Percentiles rank a stretch among this genome's conserved stretches.
Evolutionary conservation across 2,113 vertebrate species (phyloP).

Genomic region (Phainopepla nitens): DNA sequence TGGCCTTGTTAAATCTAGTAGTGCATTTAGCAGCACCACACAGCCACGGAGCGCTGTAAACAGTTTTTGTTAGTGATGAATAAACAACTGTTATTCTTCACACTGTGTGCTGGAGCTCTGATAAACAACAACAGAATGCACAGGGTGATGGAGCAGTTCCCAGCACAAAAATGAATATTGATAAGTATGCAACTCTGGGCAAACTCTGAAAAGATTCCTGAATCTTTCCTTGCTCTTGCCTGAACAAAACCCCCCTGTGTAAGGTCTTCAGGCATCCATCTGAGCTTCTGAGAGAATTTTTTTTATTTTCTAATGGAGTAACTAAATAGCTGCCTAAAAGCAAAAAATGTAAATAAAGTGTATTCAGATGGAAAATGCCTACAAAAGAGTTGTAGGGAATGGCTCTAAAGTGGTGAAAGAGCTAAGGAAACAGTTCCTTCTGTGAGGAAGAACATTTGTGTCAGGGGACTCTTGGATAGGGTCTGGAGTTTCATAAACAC

Average conservation of each 20-base stretch:
- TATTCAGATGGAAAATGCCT: neutral
- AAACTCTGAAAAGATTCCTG: neutral
- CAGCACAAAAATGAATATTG: neutral
- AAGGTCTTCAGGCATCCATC: neutral
- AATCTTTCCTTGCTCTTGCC: neutral
- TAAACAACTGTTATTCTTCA: neutral
- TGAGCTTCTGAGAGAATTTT: neutral
- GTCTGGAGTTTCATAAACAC: slow-evolving; percentile 61
- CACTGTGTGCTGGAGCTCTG: neutral
- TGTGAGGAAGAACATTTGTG: slow-evolving; percentile 51
- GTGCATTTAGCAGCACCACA: neutral
- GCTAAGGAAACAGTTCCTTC: slow-evolving; percentile 45
- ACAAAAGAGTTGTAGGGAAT: neutral
- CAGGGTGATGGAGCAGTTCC: neutral
- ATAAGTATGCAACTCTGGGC: neutral
- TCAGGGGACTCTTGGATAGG: slow-evolving; percentile 19
- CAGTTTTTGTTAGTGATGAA: neutral
- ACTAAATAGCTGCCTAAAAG: neutral
- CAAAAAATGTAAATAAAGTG: neutral
- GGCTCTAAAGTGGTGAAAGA: neutral
- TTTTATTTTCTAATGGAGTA: neutral
- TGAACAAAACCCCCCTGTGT: neutral
- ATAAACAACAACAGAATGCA: neutral
- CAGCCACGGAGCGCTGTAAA: neutral
- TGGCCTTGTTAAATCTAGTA: neutral